These are phyloP conservation scores for Carassius carassius DNA, from an alignment of 2,113 vertebrate species.

Conservation along the genomic window DNA sequence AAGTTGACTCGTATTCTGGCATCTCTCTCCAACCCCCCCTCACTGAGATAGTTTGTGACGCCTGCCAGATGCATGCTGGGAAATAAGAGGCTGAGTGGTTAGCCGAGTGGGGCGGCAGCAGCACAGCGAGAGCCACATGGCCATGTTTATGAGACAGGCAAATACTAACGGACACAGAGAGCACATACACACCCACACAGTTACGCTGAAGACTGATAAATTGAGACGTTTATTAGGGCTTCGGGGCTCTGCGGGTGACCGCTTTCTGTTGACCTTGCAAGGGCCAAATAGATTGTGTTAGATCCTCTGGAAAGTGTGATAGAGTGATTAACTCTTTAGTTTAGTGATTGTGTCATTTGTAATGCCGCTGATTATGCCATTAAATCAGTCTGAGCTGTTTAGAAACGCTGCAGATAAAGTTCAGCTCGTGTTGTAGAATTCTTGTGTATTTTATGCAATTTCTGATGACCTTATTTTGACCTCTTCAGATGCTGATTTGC, in stretches of 20 bases:
- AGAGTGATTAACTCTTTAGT: constrained; percentile 23
- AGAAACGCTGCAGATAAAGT: neutral
- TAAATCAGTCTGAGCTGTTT: neutral
- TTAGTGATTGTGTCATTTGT: constrained; percentile 15
- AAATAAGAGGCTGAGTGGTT: constrained; percentile 72
- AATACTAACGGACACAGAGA: constrained; percentile 43
- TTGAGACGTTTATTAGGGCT: constrained; percentile 37
- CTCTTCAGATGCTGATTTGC: constrained; percentile 3
- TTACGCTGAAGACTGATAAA: constrained; percentile 27
- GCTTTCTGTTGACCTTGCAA: constrained; percentile 28
- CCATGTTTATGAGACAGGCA: constrained; percentile 60
- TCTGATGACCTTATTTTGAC: constrained; percentile 13
- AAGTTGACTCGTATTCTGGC: constrained; percentile 15
- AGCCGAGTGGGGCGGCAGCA: constrained; percentile 66
- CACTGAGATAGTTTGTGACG: constrained; percentile 57
- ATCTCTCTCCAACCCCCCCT: constrained; percentile 25
- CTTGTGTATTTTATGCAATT: neutral
- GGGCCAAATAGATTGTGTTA: constrained; percentile 12
- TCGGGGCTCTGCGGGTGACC: constrained; percentile 5
- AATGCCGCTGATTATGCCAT: constrained; percentile 2
- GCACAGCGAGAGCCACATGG: constrained; percentile 73
- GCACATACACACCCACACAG: constrained; percentile 11
- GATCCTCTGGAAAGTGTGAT: neutral
- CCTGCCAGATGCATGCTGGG: constrained; percentile 74
- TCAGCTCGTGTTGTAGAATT: neutral